These are phyloP conservation scores for Agapornis canus DNA, from an alignment of 2,797 vertebrate genomes.

Conservation along the genomic window DNA sequence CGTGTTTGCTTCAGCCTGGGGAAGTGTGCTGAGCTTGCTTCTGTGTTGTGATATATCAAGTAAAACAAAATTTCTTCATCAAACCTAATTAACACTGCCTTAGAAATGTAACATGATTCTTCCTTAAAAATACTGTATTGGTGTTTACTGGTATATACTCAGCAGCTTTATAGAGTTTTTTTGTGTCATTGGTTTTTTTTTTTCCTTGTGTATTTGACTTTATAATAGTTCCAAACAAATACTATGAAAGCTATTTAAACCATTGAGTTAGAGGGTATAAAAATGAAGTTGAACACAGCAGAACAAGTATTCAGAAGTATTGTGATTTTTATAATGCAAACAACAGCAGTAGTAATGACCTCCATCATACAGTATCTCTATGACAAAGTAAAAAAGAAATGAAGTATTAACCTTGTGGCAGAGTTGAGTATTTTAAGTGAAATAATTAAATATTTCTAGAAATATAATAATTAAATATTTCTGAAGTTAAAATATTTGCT, in stretches of 20 bases:
- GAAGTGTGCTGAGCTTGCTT: background rate
- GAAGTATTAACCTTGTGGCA: background rate
- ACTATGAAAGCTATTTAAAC: background rate
- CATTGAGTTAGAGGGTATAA: background rate
- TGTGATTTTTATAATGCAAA: background rate
- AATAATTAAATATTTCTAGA: background rate
- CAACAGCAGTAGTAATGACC: background rate
- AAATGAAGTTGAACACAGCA: background rate
- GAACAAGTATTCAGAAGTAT: background rate
- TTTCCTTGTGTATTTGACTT: background rate
- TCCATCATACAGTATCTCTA: background rate
- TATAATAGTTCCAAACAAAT: background rate
- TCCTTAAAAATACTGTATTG: background rate
- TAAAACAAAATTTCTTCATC: background rate
- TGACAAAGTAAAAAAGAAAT: background rate
- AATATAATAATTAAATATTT: background rate
- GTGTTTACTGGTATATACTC: background rate
- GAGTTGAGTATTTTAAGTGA: background rate
- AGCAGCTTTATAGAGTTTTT: background rate
- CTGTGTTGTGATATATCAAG: background rate
- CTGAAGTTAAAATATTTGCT: background rate
- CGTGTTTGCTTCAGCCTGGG: background rate
- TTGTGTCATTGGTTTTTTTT: background rate
- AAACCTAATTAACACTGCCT: background rate
- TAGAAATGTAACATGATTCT: background rate